Evolutionary conservation across 2,113 vertebrate genomes (phyloP).

Genomic region (Oncorhynchus masou): DNA sequence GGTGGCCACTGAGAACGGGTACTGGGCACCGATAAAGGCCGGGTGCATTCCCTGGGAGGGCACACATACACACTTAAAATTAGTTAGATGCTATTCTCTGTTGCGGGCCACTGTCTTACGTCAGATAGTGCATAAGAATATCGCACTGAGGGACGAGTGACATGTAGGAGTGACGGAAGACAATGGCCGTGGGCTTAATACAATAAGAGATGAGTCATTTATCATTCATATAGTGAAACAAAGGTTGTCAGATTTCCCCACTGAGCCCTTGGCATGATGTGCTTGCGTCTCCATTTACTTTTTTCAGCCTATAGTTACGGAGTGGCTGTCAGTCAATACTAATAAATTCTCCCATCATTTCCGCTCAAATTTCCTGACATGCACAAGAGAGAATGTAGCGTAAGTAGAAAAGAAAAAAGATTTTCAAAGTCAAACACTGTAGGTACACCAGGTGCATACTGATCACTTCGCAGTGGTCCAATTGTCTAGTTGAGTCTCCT

Average conservation of each 20-base stretch:
- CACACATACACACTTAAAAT: conserved; percentile 20
- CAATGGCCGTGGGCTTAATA: no score
- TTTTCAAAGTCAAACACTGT: not conserved
- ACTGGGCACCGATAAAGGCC: conserved; percentile 95
- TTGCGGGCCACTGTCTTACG: not conserved
- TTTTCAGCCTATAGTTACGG: not conserved
- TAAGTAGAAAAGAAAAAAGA: not conserved
- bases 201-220: not conserved
- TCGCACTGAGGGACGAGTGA: no score
- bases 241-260: not conserved
- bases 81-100: conserved; percentile 6
- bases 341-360: not conserved
- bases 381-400: not conserved
- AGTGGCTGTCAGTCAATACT: not conserved
- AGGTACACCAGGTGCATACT: not conserved
- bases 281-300: not conserved
- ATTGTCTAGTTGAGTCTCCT: not conserved
- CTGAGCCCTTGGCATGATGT: no score
- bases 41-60: conserved; percentile 88
- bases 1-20: conserved; percentile 91
- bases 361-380: not conserved
- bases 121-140: no score
- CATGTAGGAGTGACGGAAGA: no score
- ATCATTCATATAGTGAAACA: not conserved
- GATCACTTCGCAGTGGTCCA: not conserved